These are phyloP conservation scores for Aphyosemion australe DNA, from an alignment of 2,113 vertebrate species.

Conservation along the genomic window DNA sequence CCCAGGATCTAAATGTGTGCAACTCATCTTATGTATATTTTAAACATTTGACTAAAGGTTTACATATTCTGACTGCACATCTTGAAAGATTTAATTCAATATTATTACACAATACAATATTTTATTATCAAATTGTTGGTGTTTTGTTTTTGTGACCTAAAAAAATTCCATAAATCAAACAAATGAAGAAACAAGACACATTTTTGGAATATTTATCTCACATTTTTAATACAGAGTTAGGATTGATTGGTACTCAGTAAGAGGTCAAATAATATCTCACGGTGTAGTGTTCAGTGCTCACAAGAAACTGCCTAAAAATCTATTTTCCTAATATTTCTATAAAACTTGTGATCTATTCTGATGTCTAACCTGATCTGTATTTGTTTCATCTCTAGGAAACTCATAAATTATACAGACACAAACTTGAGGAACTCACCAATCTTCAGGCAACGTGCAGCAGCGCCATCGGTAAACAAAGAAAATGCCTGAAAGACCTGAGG, in stretches of 20 bases:
- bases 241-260: not conserved
- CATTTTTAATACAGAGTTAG: not conserved
- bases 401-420: constrained; percentile 92
- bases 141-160: too few species aligned
- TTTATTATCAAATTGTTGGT: not conserved
- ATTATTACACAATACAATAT: not conserved
- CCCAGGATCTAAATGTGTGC: not conserved
- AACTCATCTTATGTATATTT: not conserved
- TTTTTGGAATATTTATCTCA: too few species aligned
- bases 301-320: too few species aligned
- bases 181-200: too few species aligned
- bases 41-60: constrained; percentile 4
- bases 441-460: constrained; percentile 87
- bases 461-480: constrained; percentile 89
- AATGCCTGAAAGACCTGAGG: constrained; percentile 83
- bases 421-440: constrained; percentile 90
- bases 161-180: too few species aligned
- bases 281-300: too few species aligned
- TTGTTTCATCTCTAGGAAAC: constrained; percentile 82
- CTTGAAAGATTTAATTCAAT: not conserved
- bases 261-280: not conserved
- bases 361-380: not conserved
- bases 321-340: not conserved
- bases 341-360: not conserved
- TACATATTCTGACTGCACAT: not conserved